Evolutionary conservation across 1,140 invertebrate genomes (phyloP).

Genomic region (Plectrocnemia conspersa): DNA sequence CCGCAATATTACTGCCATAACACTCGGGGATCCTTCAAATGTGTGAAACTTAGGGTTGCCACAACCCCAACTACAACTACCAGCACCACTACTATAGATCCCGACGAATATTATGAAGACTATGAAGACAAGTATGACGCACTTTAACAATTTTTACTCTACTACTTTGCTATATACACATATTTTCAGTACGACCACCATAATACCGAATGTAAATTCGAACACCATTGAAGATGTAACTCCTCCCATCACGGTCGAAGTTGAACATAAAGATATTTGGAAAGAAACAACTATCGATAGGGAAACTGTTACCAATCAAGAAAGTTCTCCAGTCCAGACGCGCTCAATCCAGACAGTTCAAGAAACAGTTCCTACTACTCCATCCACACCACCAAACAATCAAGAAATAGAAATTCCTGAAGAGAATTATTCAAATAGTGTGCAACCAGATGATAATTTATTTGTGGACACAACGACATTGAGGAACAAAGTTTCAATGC

Average conservation of each 20-base stretch:
- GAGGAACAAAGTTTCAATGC: constrained; percentile 8
- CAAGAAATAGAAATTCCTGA: neutral
- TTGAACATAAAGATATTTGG: neutral
- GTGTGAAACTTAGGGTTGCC: constrained; percentile 54
- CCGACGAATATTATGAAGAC: constrained; percentile 23
- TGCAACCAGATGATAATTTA: neutral
- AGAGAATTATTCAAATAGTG: neutral
- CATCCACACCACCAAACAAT: no score
- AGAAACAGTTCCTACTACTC: no score
- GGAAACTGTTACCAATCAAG: neutral
- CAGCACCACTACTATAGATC: constrained; percentile 24
- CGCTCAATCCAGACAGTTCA: constrained; percentile 2
- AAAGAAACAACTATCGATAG: neutral
- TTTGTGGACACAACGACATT: constrained; percentile 7
- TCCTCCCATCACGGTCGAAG: neutral
- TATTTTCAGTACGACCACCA: no score
- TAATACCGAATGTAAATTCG: no score
- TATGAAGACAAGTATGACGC: constrained; percentile 21
- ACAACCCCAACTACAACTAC: constrained; percentile 37
- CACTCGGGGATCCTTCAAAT: constrained; percentile 73
- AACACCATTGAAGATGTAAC: no score
- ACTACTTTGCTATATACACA: no score
- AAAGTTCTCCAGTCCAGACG: neutral
- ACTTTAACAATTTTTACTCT: neutral
- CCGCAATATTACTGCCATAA: constrained; percentile 73